Conservation (phyloP, 2,797 vertebrate species). For the Paguma larvata region DNA sequence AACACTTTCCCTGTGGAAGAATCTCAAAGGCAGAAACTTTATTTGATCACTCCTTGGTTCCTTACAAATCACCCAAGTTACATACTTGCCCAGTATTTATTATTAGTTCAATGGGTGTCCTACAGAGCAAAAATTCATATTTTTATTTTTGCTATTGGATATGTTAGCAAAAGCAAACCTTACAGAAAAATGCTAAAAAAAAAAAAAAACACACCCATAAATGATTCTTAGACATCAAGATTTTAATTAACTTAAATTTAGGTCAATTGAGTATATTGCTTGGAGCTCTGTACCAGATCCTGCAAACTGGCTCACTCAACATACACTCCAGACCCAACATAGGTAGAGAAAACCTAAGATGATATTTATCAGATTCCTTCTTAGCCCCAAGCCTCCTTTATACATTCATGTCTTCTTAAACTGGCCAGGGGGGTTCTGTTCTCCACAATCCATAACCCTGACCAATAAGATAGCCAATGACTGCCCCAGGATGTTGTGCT, state of each 20-base stretch:
- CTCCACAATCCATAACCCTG: not conserved
- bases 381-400: not conserved
- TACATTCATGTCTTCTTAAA: not conserved
- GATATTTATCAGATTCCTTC: not conserved
- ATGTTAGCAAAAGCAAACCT: not conserved
- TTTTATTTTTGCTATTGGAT: slow-evolving; percentile 29
- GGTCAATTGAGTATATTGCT: not conserved
- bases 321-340: not conserved
- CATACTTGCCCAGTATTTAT: not conserved
- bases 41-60: not conserved
- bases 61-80: slow-evolving; percentile 6
- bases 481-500: not conserved
- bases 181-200: not conserved
- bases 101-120: not conserved
- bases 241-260: slow-evolving; percentile 55
- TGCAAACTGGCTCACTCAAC: not conserved
- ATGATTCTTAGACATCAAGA: not conserved
- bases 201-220: not conserved
- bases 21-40: not conserved
- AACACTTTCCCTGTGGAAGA: not conserved
- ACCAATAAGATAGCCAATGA: not conserved
- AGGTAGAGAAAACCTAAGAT: not conserved
- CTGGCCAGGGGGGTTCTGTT: not conserved
- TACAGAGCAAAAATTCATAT: not conserved
- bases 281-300: not conserved